Base-by-base conservation (phyloP, 2,888 invertebrate species). In the Pimpla rufipes region DNA sequence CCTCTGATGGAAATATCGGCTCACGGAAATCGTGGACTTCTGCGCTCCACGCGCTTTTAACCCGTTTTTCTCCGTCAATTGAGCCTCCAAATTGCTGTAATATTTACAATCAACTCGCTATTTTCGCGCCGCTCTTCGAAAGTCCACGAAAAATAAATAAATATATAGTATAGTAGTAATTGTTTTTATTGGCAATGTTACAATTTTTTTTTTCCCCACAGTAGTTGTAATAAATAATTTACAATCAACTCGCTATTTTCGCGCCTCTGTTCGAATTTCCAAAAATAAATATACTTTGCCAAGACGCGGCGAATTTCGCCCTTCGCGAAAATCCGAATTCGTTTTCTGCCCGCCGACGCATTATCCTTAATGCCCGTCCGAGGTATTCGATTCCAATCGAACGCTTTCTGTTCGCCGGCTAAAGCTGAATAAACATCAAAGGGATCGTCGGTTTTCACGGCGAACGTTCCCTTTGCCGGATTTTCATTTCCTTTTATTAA, bases 1-100 rank as follows among this genome's bases (percentile, higher is more conserved):
- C 37, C 42, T 1, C 29, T 35, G 10, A 62, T 62, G 37, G 18
- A 62, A 62, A 62, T 62, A 37, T 62, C 62, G 40, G 8, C 18
- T 16, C 18, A 37, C 62, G 37, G 7, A 16, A 35, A 66, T 10
- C 40, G 16, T 10, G 18, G 40, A 18, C 10, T 18, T 62, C 11
- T 10, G 18, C n/a, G n/a, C n/a, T 2, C 23, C 8, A 11, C 18
- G 21, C 52, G 21, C 37, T 16, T 62, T 35, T 35, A 37, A 35
- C 13, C 13, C n/a, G 2, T 35, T 35, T 59, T 40, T 62, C 16
- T 40, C 8, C 7, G 1, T 62, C 64, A 73, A 64, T 68, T 68
- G 37, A 57, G 47, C 67, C n/a, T n/a, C n/a, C 23, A 23, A 55
- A 21, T 55, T 55, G 3, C 23, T 55, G 2, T 11, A 55, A 55